phyloP scores from a whole-genome alignment of 2,888 invertebrate species.

The Drosophila imparisetae region DNA sequence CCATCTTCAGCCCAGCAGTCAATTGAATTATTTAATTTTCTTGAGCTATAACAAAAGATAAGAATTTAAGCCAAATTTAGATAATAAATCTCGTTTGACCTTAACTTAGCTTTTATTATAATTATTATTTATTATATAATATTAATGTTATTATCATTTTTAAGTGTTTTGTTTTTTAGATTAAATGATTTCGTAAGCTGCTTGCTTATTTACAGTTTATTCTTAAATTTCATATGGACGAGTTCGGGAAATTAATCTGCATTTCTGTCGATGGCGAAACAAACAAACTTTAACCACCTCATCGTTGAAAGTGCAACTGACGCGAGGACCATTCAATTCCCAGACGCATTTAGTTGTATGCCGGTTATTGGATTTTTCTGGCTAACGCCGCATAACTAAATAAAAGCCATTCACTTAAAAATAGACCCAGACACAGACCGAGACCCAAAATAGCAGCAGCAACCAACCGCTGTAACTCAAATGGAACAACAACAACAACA shows the following conservation, averaged over 20 bases:
- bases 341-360: conserved; percentile 56
- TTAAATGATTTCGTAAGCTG: background rate
- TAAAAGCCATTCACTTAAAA: conserved; percentile 68
- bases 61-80: fast-evolving
- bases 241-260: background rate
- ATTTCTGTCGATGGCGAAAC: background rate
- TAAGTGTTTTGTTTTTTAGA: background rate
- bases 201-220: background rate
- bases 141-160: background rate
- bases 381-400: conserved; percentile 59
- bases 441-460: conserved; percentile 32
- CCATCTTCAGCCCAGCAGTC: no score
- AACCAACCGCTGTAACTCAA: conserved; percentile 51
- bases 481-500: conserved; percentile 27
- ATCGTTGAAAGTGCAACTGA: conserved; percentile 48
- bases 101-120: background rate
- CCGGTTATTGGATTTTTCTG: conserved; percentile 59
- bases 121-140: background rate
- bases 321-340: conserved; percentile 34
- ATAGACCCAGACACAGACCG: conserved; percentile 7
- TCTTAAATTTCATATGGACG: conserved; percentile 12
- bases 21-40: background rate
- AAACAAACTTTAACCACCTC: conserved; percentile 44
- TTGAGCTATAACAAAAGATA: background rate
- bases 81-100: background rate